Evolutionary conservation across 2,113 vertebrate species (phyloP).

Genomic region (Beaufortia kweichowensis): DNA sequence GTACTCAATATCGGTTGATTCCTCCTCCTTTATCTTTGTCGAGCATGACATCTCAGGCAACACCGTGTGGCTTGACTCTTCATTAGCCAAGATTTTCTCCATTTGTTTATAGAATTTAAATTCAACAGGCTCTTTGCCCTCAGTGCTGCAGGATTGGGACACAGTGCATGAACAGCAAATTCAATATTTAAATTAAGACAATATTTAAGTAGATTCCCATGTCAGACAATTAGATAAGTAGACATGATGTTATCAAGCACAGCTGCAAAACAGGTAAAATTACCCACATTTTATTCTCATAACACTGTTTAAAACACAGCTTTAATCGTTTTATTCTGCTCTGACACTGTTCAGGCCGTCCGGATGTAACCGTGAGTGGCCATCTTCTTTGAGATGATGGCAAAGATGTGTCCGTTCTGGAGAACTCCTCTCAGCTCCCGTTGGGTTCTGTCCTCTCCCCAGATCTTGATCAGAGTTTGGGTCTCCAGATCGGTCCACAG

Average conservation of each 20-base stretch:
- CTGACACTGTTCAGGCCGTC: conserved; percentile 73
- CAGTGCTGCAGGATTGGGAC: conserved; percentile 52
- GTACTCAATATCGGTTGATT: conserved; percentile 55
- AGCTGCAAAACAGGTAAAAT: background rate
- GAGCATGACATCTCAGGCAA: background rate
- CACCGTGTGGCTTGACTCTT: conserved; percentile 44
- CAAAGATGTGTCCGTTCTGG: conserved; percentile 66
- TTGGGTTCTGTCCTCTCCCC: conserved; percentile 67
- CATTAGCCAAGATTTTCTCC: conserved; percentile 65
- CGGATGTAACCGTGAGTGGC: conserved; percentile 64
- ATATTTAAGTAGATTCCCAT: too few species aligned
- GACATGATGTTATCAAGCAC: too few species aligned
- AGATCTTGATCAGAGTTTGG: conserved; percentile 67
- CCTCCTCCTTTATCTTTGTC: conserved; percentile 51
- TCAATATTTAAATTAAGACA: background rate
- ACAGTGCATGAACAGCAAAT: background rate
- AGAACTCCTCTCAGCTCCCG: conserved; percentile 64
- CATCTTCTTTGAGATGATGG: conserved; percentile 69
- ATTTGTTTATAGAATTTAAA: conserved; percentile 74
- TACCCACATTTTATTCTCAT: conserved; percentile 66
- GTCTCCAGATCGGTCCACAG: conserved; percentile 72
- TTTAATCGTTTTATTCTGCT: conserved; percentile 70
- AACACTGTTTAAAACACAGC: conserved; percentile 69
- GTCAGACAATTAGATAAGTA: too few species aligned
- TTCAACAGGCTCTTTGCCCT: conserved; percentile 59